Conservation (phyloP, 2,888 invertebrate genomes). For the Agrotis clavis region DNA sequence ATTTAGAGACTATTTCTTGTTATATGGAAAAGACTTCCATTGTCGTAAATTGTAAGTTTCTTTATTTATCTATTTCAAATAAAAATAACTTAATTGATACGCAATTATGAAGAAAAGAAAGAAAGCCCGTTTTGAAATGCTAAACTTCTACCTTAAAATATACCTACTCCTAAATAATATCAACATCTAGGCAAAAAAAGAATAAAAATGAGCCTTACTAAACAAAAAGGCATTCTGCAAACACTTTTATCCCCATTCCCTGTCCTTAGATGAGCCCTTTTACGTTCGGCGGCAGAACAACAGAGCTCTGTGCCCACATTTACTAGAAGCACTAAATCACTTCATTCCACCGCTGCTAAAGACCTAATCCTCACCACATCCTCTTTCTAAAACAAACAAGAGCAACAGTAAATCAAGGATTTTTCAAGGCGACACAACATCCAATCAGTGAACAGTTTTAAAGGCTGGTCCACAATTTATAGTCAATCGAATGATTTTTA, state of each 20-base stretch:
- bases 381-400: conserved; percentile 44
- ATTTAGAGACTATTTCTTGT: too few species aligned
- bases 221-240: background rate
- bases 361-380: background rate
- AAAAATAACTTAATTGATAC: too few species aligned
- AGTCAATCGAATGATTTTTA: conserved; percentile 40
- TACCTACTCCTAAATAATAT: too few species aligned
- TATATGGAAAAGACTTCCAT: background rate
- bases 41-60: background rate
- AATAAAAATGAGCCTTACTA: too few species aligned
- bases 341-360: background rate
- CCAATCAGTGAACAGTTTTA: conserved; percentile 41
- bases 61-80: too few species aligned
- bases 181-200: too few species aligned
- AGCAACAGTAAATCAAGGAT: conserved; percentile 39
- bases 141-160: too few species aligned
- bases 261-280: background rate
- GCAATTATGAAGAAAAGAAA: too few species aligned
- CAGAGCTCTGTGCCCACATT: background rate
- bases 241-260: background rate
- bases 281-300: background rate
- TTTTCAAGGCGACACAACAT: conserved; percentile 32
- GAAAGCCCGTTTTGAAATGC: too few species aligned
- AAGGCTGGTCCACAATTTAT: conserved; percentile 31
- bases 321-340: background rate